Evolutionary conservation across 2,113 vertebrate genomes (phyloP).

Genomic region (Charina bottae): DNA sequence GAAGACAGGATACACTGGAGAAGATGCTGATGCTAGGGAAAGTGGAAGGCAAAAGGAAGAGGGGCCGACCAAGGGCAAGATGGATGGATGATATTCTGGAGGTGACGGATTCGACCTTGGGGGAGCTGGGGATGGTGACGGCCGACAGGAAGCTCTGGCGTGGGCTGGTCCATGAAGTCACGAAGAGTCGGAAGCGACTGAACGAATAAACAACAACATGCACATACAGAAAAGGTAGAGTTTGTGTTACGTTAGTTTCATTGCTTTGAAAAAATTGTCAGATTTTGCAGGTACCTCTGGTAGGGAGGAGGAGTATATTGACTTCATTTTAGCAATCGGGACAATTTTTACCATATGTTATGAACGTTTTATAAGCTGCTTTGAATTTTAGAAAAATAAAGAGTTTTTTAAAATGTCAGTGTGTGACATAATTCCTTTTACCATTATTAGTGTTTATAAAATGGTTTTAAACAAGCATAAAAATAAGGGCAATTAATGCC

Average conservation of each 20-base stretch:
- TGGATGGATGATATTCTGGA: too few species aligned
- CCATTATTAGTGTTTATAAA: not conserved
- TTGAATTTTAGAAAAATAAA: not conserved
- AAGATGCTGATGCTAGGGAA: too few species aligned
- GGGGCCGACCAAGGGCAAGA: too few species aligned
- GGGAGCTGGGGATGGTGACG: too few species aligned
- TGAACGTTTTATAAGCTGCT: not conserved
- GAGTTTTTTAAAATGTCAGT: not conserved
- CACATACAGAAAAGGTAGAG: not conserved
- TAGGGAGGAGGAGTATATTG: not conserved
- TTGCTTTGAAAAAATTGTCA: not conserved
- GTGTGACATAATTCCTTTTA: not conserved
- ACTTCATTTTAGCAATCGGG: not conserved
- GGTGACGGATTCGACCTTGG: too few species aligned
- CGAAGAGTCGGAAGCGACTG: too few species aligned
- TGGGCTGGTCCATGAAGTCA: too few species aligned
- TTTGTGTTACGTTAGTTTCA: not conserved
- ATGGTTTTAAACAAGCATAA: not conserved
- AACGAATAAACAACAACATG: too few species aligned
- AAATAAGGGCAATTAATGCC: rapidly evolving
- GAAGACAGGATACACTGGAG: too few species aligned
- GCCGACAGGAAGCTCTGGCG: too few species aligned
- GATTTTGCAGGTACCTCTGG: not conserved
- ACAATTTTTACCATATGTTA: not conserved
- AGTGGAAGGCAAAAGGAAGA: too few species aligned